Evolutionary conservation across 2,797 vertebrate species (phyloP), one percentile per base, ranked within the genome.

Genomic region (Salmo trutta): DNA sequence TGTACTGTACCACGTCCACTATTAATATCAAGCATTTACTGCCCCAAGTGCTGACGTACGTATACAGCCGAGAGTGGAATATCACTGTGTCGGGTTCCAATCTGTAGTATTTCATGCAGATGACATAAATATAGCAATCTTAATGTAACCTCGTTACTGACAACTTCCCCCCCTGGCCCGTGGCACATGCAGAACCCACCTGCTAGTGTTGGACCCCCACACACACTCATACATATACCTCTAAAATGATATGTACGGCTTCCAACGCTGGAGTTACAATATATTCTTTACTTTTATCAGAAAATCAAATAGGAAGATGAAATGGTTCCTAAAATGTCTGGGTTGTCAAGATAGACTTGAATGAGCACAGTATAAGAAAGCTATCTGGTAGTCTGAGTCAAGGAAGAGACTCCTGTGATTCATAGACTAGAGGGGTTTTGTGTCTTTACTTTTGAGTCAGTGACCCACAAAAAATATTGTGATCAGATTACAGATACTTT

Each of bases 31-130:
- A 77, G 68, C 74, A 72, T 47, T 15, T n/a, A 56, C 12, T 41
- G 77, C 79, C 64, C 74, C 74, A 86, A 85, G 85, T 89, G 88
- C 84, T 79, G 87, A 80, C 83, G 56, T 19, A 10, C n/a, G 19
- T n/a, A 21, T 21, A 41, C 14, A 24, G 27, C 27, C 27, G 41
- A 47, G 41, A 21, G 56, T 59, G 56, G 56, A 85, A 75, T 69
- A 76, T 83, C 86, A 83, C 75, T n/a, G 52, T 47, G 36, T 82
- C 31, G 73, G 41, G 16, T 86, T 84, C 62, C 83, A 83, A 73
- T 77, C 74, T 83, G 59, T 24, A 82, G 79, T 77, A 33, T 52
- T 65, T 79, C 75, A 78, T 5, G 6, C 52, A 29, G 2, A 33
- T 7, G 67, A 83, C 86, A 76, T 80, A 81, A 87, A 90, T 85